Conservation (phyloP, 2,797 vertebrate genomes). For the Crax fasciolata region DNA sequence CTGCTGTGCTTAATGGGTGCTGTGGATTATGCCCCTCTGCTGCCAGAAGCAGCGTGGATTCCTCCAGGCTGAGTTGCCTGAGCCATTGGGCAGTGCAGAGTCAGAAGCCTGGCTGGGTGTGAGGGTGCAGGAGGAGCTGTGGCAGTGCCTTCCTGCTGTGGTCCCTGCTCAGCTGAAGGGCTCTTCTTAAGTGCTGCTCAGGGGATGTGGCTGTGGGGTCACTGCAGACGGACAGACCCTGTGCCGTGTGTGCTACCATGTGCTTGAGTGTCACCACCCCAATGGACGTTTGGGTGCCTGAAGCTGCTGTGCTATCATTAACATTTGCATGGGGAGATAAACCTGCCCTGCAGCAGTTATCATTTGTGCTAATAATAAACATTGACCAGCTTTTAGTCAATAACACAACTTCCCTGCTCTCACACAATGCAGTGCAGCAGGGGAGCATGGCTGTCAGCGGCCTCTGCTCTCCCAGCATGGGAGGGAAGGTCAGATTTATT, state of each 20-base stretch:
- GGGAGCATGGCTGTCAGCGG: not conserved
- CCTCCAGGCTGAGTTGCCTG: not conserved
- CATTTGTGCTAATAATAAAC: conserved; percentile 12
- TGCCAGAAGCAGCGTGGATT: fast-evolving
- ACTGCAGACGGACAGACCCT: not conserved
- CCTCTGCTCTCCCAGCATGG: not conserved
- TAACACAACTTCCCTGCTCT: not conserved
- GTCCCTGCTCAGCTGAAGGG: not conserved
- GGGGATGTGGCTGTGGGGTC: not conserved
- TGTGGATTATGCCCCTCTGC: not conserved
- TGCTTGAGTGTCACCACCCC: not conserved
- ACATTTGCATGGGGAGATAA: not conserved
- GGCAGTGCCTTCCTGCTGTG: not conserved
- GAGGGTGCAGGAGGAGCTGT: not conserved
- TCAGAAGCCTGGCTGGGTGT: not conserved
- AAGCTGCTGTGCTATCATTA: not conserved
- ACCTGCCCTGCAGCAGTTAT: not conserved
- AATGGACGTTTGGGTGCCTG: not conserved
- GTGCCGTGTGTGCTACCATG: not conserved
- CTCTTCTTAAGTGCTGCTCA: not conserved
- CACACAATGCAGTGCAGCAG: not conserved
- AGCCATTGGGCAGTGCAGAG: fast-evolving
- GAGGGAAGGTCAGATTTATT: not conserved
- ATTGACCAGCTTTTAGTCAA: not conserved
- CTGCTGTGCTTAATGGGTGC: not conserved